Evolutionary conservation across 1,140 invertebrate genomes (phyloP).

Genomic region (Sweltsa coloradensis): DNA sequence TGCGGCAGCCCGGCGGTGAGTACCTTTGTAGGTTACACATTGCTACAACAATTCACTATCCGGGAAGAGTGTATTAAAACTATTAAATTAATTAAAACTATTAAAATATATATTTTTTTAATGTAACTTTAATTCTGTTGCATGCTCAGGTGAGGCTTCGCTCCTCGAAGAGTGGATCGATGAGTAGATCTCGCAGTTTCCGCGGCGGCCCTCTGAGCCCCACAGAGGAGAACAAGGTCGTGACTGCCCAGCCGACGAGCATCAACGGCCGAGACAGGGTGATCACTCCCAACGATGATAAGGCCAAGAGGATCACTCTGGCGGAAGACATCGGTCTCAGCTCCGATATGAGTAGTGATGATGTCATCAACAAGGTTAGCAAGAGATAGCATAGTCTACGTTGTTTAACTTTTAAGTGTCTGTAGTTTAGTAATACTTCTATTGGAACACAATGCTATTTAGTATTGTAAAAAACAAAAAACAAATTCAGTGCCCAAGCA

Average conservation of each 20-base stretch:
- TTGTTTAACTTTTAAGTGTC: no score
- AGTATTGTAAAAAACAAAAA: no score
- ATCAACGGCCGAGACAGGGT: not conserved
- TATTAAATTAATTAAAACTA: not conserved
- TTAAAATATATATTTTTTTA: not conserved
- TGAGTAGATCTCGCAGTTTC: constrained; percentile 8
- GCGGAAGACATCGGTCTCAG: not conserved
- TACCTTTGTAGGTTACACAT: no score
- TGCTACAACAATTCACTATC: constrained; percentile 33
- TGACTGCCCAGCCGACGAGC: constrained; percentile 19
- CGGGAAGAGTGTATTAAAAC: constrained; percentile 29
- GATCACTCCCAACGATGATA: not conserved
- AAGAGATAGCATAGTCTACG: no score
- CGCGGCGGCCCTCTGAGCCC: constrained; percentile 12
- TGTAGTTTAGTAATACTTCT: no score
- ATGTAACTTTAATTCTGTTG: no score
- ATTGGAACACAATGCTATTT: no score
- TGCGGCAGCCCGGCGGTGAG: constrained; percentile 58
- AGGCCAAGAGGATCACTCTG: not conserved
- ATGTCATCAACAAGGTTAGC: constrained; percentile 8
- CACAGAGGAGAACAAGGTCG: constrained; percentile 20
- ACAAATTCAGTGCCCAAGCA: no score
- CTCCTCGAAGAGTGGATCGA: constrained; percentile 4
- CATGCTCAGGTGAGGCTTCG: constrained; percentile 31
- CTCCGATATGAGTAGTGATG: constrained; percentile 9